Base-by-base conservation (phyloP, 2,888 invertebrate genomes). In the Drosophila birchii region DNA sequence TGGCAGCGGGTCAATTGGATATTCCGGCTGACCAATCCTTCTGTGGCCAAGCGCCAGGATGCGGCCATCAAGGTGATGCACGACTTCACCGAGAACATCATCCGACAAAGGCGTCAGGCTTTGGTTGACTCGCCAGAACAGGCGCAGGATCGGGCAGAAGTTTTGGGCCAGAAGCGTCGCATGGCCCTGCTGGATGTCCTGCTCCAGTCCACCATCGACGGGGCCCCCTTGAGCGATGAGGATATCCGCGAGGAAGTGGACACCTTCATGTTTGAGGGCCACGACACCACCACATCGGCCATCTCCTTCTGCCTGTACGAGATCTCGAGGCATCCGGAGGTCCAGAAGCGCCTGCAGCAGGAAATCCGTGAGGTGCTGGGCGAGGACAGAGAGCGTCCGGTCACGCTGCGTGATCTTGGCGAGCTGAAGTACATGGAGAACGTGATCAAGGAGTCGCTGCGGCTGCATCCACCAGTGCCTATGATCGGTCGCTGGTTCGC, bases 181-280 rank as follows among this genome's bases (percentile, higher is more conserved):
- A 93, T 94, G 81, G 95, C 95, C 0, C 94, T 96, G 80, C 91
- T 96, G 80, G 96, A 96, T 92, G 91, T 95, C 34, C 90, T 96
- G 11, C 89, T 96, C 14, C 92, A 95, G 59, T 93, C 94, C 1
- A 94, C 93, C 68, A 59, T 94, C 1, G 93, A 94, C 72, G 95
- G 94, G 0, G 85, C 93, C 59, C 93, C 93, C 16, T 91, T 96
- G 49, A 93, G 93, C 5, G 93, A 94, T 60, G 92, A 94, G 32
- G 94, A 94, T 68, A 94, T 96, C 32, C 92, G 95, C 59, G 95
- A 95, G 88, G 95, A 96, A 92, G 95, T 95, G 0, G 95, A 95
- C 76, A 96, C 96, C 0, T 95, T 96, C 34, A 90, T 90, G 86
- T 90, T 96, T 90, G 95, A 94, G 61, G 91, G 91, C 1, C 88